Evolutionary conservation across 2,113 vertebrate species (phyloP).

Genomic region (Semicossyphus pulcher): DNA sequence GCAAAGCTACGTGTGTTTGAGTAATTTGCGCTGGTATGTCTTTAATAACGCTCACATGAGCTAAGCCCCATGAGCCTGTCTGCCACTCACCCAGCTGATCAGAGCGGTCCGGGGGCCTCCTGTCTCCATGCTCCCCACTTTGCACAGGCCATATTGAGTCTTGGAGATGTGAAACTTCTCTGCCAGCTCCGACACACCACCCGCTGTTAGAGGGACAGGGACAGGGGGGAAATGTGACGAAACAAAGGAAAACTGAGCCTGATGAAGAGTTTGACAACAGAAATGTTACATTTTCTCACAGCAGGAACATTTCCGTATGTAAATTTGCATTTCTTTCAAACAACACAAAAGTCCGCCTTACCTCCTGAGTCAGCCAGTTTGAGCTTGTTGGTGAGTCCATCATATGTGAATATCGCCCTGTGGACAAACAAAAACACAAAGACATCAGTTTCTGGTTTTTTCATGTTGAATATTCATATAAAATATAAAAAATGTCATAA

Average conservation of each 20-base stretch:
- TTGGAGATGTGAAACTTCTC: conserved; percentile 80
- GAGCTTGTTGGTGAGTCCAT: conserved; percentile 84
- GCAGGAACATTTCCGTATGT: no score
- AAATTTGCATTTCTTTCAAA: conserved; percentile 5
- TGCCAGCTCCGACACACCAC: conserved; percentile 84
- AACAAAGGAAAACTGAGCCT: not conserved
- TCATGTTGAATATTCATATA: not conserved
- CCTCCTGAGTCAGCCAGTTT: conserved; percentile 89
- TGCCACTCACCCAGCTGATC: conserved; percentile 87
- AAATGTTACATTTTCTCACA: not conserved
- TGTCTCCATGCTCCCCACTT: conserved; percentile 66
- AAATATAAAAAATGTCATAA: not conserved
- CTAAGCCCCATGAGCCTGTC: conserved; percentile 6
- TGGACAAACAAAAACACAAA: conserved; percentile 11
- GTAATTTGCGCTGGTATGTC: not conserved
- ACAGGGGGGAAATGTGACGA: not conserved
- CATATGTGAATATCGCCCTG: conserved; percentile 88
- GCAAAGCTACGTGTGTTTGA: not conserved
- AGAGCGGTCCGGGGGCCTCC: conserved; percentile 78
- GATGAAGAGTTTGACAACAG: conserved; percentile 2
- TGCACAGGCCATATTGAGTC: conserved; percentile 88
- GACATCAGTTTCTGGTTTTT: no score
- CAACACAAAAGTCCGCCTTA: conserved; percentile 57
- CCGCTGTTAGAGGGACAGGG: conserved; percentile 71
- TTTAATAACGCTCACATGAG: conserved; percentile 14